Evolutionary conservation across 2,888 invertebrate species (phyloP), one percentile per base, ranked within the genome.

Genomic region (Toxonevra muliebris): DNA sequence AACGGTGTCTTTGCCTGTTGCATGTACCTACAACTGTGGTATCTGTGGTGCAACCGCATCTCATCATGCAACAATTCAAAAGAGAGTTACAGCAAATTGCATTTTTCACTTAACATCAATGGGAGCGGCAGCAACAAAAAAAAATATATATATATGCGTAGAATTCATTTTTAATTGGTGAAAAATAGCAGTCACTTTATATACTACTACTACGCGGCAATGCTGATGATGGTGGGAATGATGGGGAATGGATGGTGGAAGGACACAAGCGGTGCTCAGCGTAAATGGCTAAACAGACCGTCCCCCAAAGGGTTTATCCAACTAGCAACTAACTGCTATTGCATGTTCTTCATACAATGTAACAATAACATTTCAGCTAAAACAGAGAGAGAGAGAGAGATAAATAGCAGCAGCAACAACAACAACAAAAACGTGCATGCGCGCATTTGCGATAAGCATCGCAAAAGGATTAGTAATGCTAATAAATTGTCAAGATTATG

Each of bases 91-190:
- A n/a, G 57, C 53, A 62, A 69, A 58, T 66, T 62, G 52, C 42
- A 66, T 69, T 62, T 62, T 59, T 52, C 60, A 60, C 42, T 54
- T 52, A 63, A 69, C 66, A 66, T 69, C 66, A 69, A 69, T 70
- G 57, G 67, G 30, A 70, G 67, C 68, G 65, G 30, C 60, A 30
- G 43, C 40, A 19, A 41, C 45, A 65, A 60, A 30, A 30, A 30
- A 30, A 30, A 30, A 30, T 30, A 30, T 4, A 7, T 4, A 30
- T 4, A 30, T 30, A 65, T 63, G 70, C 65, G 45, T 52, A 65
- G 62, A 61, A 65, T 68, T 65, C 43, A 48, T 10, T 68, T 70
- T 68, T 70, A 70, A 70, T 70, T 70, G 68, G 70, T 68, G 70
- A 67, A 70, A 70, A 70, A 67, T 70, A 67, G 59, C 59, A 48